Conservation (phyloP, 2,797 vertebrate species). For the Bradypodion ventrale region DNA sequence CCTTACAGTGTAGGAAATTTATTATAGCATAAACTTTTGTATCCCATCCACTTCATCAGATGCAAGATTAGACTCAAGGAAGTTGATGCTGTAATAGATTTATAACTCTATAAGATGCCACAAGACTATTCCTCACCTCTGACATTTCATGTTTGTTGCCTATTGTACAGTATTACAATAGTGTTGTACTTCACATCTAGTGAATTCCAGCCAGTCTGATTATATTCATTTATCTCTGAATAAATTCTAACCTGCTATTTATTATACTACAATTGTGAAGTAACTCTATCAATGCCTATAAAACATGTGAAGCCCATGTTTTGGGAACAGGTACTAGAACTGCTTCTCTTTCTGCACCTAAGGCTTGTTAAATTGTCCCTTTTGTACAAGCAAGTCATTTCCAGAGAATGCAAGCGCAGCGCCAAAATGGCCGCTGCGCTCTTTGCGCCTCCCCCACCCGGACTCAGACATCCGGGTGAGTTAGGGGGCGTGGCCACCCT, state of each 20-base stretch:
- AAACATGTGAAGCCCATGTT: neutral
- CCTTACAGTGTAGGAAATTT: neutral
- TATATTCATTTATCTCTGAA: conserved; percentile 20
- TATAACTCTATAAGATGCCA: neutral
- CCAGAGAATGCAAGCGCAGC: neutral
- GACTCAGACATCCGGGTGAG: no score
- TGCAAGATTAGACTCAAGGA: neutral
- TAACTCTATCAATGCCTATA: conserved; percentile 2
- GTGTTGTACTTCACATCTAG: neutral
- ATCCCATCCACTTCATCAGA: neutral
- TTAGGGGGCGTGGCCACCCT: no score
- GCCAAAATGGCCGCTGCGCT: no score
- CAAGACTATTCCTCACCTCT: neutral
- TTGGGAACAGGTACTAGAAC: conserved; percentile 7
- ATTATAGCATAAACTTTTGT: neutral
- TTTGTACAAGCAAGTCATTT: conserved; percentile 35
- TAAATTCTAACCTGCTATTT: neutral
- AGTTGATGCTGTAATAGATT: neutral
- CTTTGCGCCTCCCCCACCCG: no score
- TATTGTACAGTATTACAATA: neutral
- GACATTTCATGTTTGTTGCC: neutral
- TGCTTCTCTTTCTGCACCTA: conserved; percentile 20
- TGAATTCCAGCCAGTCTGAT: neutral
- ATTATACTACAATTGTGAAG: neutral
- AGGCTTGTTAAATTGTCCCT: conserved; percentile 27